Base-by-base conservation (phyloP, 2,888 invertebrate species). In the Muscina levida region DNA sequence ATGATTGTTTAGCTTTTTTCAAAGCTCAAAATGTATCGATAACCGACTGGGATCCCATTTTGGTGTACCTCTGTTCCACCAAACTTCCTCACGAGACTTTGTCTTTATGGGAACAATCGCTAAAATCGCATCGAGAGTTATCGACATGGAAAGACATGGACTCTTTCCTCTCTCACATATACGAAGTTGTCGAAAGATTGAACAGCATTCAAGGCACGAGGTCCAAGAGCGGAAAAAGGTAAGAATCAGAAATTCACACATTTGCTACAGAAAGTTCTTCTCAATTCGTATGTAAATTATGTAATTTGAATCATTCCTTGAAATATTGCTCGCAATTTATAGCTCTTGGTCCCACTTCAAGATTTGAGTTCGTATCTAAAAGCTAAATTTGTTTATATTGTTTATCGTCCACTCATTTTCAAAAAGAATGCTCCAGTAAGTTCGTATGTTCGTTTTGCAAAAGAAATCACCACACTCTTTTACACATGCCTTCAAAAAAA, bases 81-180 rank as follows among this genome's bases (percentile, higher is more conserved):
- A 72, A 72, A 51, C 51, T 65, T 4, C 46, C 59, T 11, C 24
- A 72, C 8, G 42, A 59, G 13, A 72, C 59, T n/a, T 57, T 72
- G 17, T 22, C 24, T 0, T 17, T 72, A 2, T 70, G 56, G 70
- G 56, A 70, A 65, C 66, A 44, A 66, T 66, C 66, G 11, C 66
- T 66, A 1, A 66, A 46, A 4, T 46, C 22, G 0, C 19, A 13
- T 13, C 44, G 17, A 17, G 37, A 62, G 11, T 17, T 46, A 2
- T 24, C 51, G 1, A 31, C n/a, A 0, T 68, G 67, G 66, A 3
- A 19, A 1, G 42, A 66, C 2, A 44, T 66, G 46, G 26, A 66
- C 24, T 8, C 19, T 11, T 66, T 62, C 17, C 59, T 62, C n/a
- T 44, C 48, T 3, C 10, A 48, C 5, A 10, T 15, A 19, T 48